Evolutionary conservation across 2,113 vertebrate species (phyloP), one percentile per base, ranked within the genome.

Genomic region (Rhinichthys klamathensis): DNA sequence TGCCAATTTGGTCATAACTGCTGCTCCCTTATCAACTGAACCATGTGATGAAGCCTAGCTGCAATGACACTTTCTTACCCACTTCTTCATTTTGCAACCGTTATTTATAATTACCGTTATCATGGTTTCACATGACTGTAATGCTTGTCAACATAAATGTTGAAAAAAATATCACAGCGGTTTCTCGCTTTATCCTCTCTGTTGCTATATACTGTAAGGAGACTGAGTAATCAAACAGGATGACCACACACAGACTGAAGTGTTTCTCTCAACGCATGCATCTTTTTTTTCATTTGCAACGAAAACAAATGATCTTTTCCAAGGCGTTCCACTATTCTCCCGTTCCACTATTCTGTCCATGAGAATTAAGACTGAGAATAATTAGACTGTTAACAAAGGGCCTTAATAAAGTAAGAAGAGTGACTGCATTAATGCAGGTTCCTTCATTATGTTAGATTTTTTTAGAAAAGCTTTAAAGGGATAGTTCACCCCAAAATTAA

Each of bases 41-140:
- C 23, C 63, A 32, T 77, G 80, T 80, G 69, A 60, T 79, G 9
- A 67, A 54, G 32, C 35, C 61, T 79, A 84, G 61, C 77, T 89
- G 69, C 41, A 67, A 15, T 82, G 32, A 82, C 84, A 87, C 72
- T 83, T 88, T 54, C 18, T 51, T 46, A 63, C 61, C 84, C 79
- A 86, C 87, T 92, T 90, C 89, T 88, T 89, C 85, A 88, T 91
- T 90, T 82, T 77, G 9, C 82, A 85, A 70, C 61, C 51, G 69
- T 86, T 86, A 86, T 83, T 30, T 84, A 82, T 89, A 72, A 84
- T 73, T 82, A 46, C 51, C 76, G 72, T 83, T 84, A 60, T 88
- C 72, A 61, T 82, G 75, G 84, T 84, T 86, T 80, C 80, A 80
- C 86, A 67, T 44, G 58, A 54, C 67, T 80, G 46, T 67, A 73